Evolutionary conservation across 1,140 invertebrate genomes (phyloP).

Genomic region (Tyrophagus putrescentiae): DNA sequence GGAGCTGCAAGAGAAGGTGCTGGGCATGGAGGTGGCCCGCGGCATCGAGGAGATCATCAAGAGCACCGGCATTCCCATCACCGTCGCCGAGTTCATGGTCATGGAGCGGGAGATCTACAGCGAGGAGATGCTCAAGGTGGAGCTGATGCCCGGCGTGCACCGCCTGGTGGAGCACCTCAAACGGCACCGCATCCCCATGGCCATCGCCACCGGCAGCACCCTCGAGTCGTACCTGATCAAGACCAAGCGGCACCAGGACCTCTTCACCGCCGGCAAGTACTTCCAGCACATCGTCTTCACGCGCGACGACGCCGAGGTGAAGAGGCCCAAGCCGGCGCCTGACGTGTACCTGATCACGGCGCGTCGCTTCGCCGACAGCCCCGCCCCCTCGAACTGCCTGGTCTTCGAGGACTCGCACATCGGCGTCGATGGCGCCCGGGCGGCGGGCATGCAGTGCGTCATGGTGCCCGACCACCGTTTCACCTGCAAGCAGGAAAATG

Average conservation of each 20-base stretch:
- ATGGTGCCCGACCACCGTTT: conserved; percentile 20
- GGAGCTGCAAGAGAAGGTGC: conserved; percentile 17
- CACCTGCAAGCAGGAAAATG: conserved; percentile 16
- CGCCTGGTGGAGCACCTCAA: conserved; percentile 21
- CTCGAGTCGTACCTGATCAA: conserved; percentile 13
- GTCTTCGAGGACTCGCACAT: conserved; percentile 26
- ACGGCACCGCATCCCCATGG: conserved; percentile 22
- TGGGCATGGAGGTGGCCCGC: conserved; percentile 14
- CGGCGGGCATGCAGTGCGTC: conserved; percentile 24
- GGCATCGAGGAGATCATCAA: conserved; percentile 18
- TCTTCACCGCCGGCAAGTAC: conserved; percentile 13
- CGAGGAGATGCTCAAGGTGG: conserved; percentile 10
- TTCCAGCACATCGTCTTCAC: conserved; percentile 24
- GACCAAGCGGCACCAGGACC: conserved; percentile 4
- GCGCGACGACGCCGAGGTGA: conserved; percentile 23
- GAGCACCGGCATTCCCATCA: conserved; percentile 9
- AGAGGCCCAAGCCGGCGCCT: conserved; percentile 21
- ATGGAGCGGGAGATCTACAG: conserved; percentile 12
- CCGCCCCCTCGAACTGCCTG: conserved; percentile 1
- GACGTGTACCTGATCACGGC: conserved; percentile 22
- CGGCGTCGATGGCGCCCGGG: conserved; percentile 20
- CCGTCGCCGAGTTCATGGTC: conserved; percentile 8
- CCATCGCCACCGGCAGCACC: conserved; percentile 19
- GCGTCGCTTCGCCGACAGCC: conserved; percentile 15
- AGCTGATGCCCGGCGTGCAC: conserved; percentile 24